Conservation (phyloP, 35 echinoderm and acorn worm species). For the Nesometra sesokonis region DNA sequence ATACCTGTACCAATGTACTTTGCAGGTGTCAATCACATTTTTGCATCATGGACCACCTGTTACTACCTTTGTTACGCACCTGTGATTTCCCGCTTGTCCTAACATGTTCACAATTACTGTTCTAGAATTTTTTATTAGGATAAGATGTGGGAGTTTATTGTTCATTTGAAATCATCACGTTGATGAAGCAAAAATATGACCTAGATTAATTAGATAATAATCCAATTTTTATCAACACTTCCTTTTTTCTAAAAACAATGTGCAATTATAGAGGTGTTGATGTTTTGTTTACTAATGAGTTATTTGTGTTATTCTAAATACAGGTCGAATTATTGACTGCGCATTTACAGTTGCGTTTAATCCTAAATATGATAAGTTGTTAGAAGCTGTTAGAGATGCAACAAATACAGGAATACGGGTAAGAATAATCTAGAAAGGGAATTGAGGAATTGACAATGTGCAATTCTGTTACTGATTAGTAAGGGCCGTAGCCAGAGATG, state of each 20-base stretch:
- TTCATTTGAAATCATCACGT: not conserved
- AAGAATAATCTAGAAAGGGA: no score
- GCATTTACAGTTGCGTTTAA: slow-evolving; percentile 97
- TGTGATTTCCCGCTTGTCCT: not conserved
- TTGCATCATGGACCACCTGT: not conserved
- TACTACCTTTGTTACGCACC: not conserved
- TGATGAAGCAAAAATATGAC: not conserved
- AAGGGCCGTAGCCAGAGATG: no score
- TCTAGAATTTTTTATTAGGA: not conserved
- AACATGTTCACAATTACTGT: not conserved
- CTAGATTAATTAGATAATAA: not conserved
- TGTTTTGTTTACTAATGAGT: not conserved
- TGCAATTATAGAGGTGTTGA: not conserved
- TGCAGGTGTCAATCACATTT: not conserved
- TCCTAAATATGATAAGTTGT: slow-evolving; percentile 75
- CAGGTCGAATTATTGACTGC: slow-evolving; percentile 99
- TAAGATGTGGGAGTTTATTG: not conserved
- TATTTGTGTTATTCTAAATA: not conserved
- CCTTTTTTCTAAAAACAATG: not conserved
- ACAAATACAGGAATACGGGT: slow-evolving; percentile 98
- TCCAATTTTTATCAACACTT: not conserved
- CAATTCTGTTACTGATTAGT: no score
- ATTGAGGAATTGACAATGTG: no score
- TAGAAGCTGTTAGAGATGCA: slow-evolving; percentile 92
- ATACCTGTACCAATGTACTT: not conserved